phyloP scores from a whole-genome alignment of 2,888 invertebrate genomes.

The Cryptosula pallasiana region DNA sequence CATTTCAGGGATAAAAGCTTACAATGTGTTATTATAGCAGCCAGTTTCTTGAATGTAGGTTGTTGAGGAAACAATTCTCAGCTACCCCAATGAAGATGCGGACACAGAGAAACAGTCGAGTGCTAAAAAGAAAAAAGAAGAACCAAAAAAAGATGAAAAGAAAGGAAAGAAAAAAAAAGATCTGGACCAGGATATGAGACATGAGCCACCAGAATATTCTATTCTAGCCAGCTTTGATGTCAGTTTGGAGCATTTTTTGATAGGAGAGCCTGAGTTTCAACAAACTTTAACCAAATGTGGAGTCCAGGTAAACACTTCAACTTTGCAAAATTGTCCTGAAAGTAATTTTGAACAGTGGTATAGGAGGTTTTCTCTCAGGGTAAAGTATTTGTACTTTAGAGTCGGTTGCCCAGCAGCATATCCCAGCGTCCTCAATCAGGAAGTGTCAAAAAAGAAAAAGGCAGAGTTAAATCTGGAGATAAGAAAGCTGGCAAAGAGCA shows the following conservation, averaged over 20 bases:
- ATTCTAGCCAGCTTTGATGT: slow-evolving; percentile 44
- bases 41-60: neutral
- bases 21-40: no score
- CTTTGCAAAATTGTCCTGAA: no score
- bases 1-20: no score
- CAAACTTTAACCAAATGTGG: slow-evolving; percentile 25
- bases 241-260: slow-evolving; percentile 40
- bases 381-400: neutral
- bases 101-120: neutral
- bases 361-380: neutral
- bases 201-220: slow-evolving; percentile 39
- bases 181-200: slow-evolving; percentile 39
- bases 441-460: neutral
- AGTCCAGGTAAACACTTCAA: slow-evolving; percentile 18
- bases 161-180: slow-evolving; percentile 45
- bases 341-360: neutral
- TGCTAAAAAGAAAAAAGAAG: slow-evolving; percentile 34
- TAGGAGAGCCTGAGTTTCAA: slow-evolving; percentile 37
- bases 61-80: slow-evolving; percentile 18
- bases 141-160: slow-evolving; percentile 33
- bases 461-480: slow-evolving; percentile 1
- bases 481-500: slow-evolving; percentile 16
- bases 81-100: slow-evolving; percentile 25
- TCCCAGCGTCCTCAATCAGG: neutral
- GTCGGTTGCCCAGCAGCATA: slow-evolving; percentile 18